Evolutionary conservation across 2,888 invertebrate genomes (phyloP), one percentile per base, ranked within the genome.

Genomic region (Drosophila monieri): DNA sequence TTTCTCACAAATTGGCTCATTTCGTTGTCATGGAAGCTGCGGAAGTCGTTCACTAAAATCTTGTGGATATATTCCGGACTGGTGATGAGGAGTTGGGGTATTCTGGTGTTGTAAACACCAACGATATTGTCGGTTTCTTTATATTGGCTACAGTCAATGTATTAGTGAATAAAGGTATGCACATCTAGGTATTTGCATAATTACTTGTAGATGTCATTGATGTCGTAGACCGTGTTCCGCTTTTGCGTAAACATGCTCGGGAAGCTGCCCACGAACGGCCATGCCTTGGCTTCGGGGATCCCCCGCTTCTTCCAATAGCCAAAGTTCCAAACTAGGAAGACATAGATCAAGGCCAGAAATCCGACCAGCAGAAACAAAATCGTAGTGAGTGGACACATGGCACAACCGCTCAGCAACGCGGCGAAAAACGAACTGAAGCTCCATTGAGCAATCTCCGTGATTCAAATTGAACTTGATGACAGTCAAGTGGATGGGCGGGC

Each of bases 41-140:
- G 88, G 35, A 92, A 93, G 39, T 92, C 91, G 21, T 86, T 90
- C 2, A 92, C 91, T n/a, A 91, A 79, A 8, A 93, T 73, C 32
- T 89, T 88, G 6, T 72, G 86, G 0, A 90, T 83, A 14, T 90
- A 72, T 15, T 92, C 91, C 0, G 91, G 90, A 72, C 90, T 91
- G 1, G 86, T 74, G 0, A 92, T 14, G 3, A 93, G 6, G 0
- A 92, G 60, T 21, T 91, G 74, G 0, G 93, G 93, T 0, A 71
- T 73, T 0, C 89, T 84, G 2, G 89, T 76, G 6, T 74, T 84
- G 52, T 88, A 92, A 5, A 92, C 77, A 1, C 93, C 93, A 32
- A 92, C 89, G 56, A 91, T 79, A 48, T 85, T 75, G 2, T 90
- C 89, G 0, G 83, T 77, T 2, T 76, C 64, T 48, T 78, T 78